A percentile compares a stretch with the other conserved stretches of the same genome.
Evolutionary conservation across 2,797 vertebrate species (phyloP).

Genomic region (Benthosema pterotum): DNA sequence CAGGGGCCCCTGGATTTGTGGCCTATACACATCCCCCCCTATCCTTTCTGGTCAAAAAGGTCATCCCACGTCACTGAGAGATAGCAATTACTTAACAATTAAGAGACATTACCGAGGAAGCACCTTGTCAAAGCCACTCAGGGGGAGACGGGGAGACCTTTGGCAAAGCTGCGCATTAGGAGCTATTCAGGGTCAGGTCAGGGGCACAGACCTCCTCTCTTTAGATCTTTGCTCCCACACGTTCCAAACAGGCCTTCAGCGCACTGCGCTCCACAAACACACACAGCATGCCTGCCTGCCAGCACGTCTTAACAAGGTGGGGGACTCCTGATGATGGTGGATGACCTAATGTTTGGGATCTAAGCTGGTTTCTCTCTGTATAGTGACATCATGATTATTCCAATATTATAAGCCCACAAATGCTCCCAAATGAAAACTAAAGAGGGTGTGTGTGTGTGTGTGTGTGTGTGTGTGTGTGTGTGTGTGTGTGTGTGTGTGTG

Average conservation of each 20-base stretch:
- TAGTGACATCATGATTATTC: constrained; percentile 25
- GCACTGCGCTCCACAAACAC: constrained; percentile 70
- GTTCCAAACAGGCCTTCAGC: constrained; percentile 63
- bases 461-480: no score
- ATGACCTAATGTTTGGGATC: constrained; percentile 58
- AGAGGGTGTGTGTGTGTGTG: no score
- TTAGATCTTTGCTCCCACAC: constrained; percentile 74
- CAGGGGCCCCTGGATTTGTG: constrained; percentile 65
- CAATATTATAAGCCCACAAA: neutral
- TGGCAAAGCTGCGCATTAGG: constrained; percentile 74
- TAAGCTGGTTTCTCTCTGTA: constrained; percentile 37
- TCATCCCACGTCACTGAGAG: constrained; percentile 68
- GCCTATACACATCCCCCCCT: constrained; percentile 54
- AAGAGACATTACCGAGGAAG: constrained; percentile 79
- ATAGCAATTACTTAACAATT: constrained; percentile 84
- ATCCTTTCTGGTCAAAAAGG: constrained; percentile 11
- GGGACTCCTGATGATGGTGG: constrained; percentile 49
- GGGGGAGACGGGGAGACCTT: constrained; percentile 70
- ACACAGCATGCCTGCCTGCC: constrained; percentile 73
- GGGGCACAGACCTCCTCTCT: constrained; percentile 71
- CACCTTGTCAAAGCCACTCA: constrained; percentile 81
- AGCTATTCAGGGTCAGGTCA: constrained; percentile 80
- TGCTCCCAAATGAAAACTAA: no score
- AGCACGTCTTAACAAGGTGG: constrained; percentile 60
- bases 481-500: no score